phyloP scores from a whole-genome alignment of 2,888 invertebrate species.

The Chirona hameri region DNA sequence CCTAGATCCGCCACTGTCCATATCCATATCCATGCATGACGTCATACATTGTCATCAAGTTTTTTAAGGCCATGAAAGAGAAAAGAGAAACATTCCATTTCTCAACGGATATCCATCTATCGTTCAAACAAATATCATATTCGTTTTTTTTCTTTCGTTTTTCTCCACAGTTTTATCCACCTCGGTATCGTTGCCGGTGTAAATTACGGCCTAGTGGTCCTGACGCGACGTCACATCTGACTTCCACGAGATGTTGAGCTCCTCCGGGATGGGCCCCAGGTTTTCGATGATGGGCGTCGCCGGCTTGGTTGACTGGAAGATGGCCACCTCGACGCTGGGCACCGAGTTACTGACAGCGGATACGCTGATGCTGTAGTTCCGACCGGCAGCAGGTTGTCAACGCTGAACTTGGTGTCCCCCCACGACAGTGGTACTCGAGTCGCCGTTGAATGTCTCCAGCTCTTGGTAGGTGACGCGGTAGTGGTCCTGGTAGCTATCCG shows the following conservation, averaged over 20 bases:
- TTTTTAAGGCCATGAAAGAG: no score
- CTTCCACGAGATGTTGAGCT: constrained; percentile 83
- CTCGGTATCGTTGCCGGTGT: constrained; percentile 70
- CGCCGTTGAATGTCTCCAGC: constrained; percentile 75
- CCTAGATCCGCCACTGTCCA: no score
- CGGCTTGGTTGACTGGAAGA: constrained; percentile 75
- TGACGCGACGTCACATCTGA: constrained; percentile 87
- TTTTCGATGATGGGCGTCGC: constrained; percentile 85
- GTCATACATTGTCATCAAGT: no score
- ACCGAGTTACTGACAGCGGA: constrained; percentile 78
- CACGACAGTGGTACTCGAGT: constrained; percentile 64
- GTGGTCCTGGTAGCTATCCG: constrained; percentile 74
- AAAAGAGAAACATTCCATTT: no score
- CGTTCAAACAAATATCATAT: no score
- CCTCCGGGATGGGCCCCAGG: constrained; percentile 63
- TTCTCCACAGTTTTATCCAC: constrained; percentile 49
- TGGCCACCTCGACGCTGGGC: constrained; percentile 67
- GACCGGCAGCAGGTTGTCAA: constrained; percentile 79
- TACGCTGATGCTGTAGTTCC: constrained; percentile 83
- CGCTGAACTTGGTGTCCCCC: constrained; percentile 53
- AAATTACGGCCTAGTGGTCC: constrained; percentile 76
- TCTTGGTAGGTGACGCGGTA: constrained; percentile 78
- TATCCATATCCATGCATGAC: no score
- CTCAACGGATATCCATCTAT: no score
- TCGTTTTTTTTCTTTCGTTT: no score